These are phyloP conservation scores for Drosophila acutilabella DNA, from an alignment of 2,888 invertebrate species.

Conservation along the genomic window DNA sequence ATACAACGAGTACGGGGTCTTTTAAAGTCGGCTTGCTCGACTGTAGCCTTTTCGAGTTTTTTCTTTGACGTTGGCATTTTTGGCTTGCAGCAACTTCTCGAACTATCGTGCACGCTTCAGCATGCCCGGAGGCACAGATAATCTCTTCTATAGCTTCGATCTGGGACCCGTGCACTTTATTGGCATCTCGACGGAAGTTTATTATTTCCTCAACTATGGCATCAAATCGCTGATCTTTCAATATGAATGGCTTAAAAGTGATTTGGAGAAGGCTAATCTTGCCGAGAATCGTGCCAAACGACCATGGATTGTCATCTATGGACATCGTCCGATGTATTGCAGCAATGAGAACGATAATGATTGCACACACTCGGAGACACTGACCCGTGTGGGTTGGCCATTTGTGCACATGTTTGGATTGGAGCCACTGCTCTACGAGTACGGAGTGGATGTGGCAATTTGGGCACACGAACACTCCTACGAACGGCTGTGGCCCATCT, in stretches of 20 bases:
- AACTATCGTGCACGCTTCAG: slow-evolving; percentile 96
- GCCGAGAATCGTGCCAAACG: slow-evolving; percentile 90
- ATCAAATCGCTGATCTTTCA: slow-evolving; percentile 92
- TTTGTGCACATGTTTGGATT: slow-evolving; percentile 89
- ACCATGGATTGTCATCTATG: slow-evolving; percentile 94
- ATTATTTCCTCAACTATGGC: slow-evolving; percentile 96
- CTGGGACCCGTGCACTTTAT: slow-evolving; percentile 96
- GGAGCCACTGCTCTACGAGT: slow-evolving; percentile 93
- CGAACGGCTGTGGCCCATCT: slow-evolving; percentile 97
- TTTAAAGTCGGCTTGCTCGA: no score
- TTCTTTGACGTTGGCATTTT: background rate
- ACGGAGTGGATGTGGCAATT: slow-evolving; percentile 96
- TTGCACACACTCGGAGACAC: slow-evolving; percentile 88
- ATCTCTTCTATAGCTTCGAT: slow-evolving; percentile 94
- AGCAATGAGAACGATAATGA: slow-evolving; percentile 94
- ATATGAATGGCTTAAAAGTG: slow-evolving; percentile 93
- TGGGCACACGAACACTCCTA: slow-evolving; percentile 99
- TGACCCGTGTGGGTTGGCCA: slow-evolving; percentile 89
- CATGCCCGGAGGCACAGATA: slow-evolving; percentile 92
- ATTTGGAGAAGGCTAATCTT: slow-evolving; percentile 90
- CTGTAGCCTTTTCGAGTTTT: no score
- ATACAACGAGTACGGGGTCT: no score
- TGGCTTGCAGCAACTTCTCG: slow-evolving; percentile 93
- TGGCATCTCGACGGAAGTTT: slow-evolving; percentile 96
- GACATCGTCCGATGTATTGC: slow-evolving; percentile 97